Evolutionary conservation across 2,888 invertebrate genomes (phyloP).

Genomic region (Ferrisia virgata): DNA sequence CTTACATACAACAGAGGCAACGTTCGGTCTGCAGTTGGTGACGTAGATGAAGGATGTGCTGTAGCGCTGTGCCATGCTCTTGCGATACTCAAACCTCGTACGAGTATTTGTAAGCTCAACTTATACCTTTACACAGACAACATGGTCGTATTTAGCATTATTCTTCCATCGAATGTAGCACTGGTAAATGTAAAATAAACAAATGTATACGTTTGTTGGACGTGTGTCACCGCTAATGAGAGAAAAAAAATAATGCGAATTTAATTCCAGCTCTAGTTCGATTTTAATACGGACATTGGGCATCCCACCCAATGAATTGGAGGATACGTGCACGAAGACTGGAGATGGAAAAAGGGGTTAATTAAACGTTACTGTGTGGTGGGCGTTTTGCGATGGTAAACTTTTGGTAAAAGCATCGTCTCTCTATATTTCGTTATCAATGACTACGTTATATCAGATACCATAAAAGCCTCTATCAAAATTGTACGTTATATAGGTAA

Average conservation of each 20-base stretch:
- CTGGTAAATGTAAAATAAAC: conserved; percentile 11
- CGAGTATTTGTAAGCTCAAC: no score
- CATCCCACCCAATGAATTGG: neutral
- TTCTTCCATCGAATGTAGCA: no score
- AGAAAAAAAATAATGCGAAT: neutral
- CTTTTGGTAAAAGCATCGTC: neutral
- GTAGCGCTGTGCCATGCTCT: no score
- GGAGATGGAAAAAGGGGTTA: neutral
- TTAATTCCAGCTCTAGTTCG: neutral
- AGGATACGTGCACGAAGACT: neutral
- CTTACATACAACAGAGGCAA: neutral
- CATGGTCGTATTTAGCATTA: no score
- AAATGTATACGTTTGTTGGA: neutral
- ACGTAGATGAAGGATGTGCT: no score
- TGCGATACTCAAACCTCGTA: no score
- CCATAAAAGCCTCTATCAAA: conserved; percentile 4
- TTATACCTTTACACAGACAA: no score
- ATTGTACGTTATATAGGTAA: neutral
- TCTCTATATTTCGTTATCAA: neutral
- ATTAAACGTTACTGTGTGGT: neutral
- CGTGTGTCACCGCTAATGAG: neutral
- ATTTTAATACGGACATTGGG: no score
- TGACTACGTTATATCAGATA: neutral
- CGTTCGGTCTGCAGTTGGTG: no score
- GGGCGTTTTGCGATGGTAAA: neutral